Conservation (phyloP, 2,797 vertebrate genomes). For the Threskiornis aethiopicus region DNA sequence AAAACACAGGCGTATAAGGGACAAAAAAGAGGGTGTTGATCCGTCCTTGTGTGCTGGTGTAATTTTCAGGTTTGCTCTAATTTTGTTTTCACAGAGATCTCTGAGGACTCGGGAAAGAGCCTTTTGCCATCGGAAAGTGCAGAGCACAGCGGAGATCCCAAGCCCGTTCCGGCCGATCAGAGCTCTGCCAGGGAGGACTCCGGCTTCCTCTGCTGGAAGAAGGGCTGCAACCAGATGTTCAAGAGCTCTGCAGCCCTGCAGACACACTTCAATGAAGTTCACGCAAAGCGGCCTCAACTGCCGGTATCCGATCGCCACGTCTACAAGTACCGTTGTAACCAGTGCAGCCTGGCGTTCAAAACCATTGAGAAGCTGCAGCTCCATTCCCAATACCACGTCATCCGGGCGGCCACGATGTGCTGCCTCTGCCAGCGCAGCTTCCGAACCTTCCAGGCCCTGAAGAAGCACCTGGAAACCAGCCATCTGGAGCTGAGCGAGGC, state of each 20-base stretch:
- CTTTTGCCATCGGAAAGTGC: conserved; percentile 77
- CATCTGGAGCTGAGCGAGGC: conserved; percentile 97
- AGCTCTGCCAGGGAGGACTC: conserved; percentile 87
- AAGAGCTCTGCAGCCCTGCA: conserved; percentile 95
- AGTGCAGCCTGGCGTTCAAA: conserved; percentile 98
- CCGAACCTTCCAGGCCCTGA: conserved; percentile 95
- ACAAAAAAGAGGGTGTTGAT: not conserved
- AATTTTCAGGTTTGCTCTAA: not conserved
- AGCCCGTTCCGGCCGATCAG: conserved; percentile 83
- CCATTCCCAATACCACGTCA: conserved; percentile 98
- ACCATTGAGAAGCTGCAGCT: conserved; percentile 97
- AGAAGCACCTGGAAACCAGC: conserved; percentile 97
- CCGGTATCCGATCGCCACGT: conserved; percentile 97
- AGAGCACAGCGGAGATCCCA: conserved; percentile 79
- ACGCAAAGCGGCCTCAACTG: conserved; percentile 95
- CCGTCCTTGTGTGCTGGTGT: not conserved
- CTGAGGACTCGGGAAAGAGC: conserved; percentile 87
- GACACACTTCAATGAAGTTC: conserved; percentile 95
- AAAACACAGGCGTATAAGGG: not conserved
- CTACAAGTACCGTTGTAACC: conserved; percentile 98
- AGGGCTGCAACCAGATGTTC: conserved; percentile 98
- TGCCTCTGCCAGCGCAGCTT: conserved; percentile 98
- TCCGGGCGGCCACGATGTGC: conserved; percentile 97
- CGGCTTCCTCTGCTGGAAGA: conserved; percentile 98
- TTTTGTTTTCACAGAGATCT: conserved; percentile 81